Evolutionary conservation across 2,113 vertebrate genomes (phyloP), one percentile per base, ranked within the genome.

Genomic region (Sinocyclocheilus anophthalmus): DNA sequence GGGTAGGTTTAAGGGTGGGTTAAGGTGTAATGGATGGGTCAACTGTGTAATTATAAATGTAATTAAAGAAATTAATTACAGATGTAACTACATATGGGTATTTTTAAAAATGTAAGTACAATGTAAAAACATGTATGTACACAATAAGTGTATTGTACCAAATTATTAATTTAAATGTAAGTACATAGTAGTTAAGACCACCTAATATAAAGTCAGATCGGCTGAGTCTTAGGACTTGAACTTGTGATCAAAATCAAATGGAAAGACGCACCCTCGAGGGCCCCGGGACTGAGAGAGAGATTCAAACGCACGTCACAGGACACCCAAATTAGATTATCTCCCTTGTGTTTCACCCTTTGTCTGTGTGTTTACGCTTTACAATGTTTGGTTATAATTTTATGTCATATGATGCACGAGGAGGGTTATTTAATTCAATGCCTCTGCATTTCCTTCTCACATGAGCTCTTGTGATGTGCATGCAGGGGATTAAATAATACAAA

Each of bases 221-320:
- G 63, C 87, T 24, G 6, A 73, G 16, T 10, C 8, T 26, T 76
- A 42, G 88, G 72, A 67, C 83, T 67, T 90, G 85, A 92, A 90
- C 90, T 91, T 90, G 81, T 90, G 90, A 89, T 88, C 18, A 3
- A 50, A 78, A 82, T 57, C 81, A 20, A 83, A 79, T 80, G 61
- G n/a, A 65, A 88, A 76, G 20, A 69, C 45, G 37, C 59, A 77
- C 67, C 55, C 89, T 63, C 79, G 85, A 14, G 86, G 84, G 67
- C 73, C n/a, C 45, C 26, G 4, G 72, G 14, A 76, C 45, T 61
- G 26, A 63, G 65, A 76, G n/a, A 33, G 37, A 72, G 69, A 61
- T 85, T 73, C 26, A 72, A 53, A 45, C 76, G 70, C 76, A 30
- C 79, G 78, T 94, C 94, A 93, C 92, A 92, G 87, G 91, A 91